Conservation (phyloP, 2,888 invertebrate genomes). For the Euzophera pinguis region DNA sequence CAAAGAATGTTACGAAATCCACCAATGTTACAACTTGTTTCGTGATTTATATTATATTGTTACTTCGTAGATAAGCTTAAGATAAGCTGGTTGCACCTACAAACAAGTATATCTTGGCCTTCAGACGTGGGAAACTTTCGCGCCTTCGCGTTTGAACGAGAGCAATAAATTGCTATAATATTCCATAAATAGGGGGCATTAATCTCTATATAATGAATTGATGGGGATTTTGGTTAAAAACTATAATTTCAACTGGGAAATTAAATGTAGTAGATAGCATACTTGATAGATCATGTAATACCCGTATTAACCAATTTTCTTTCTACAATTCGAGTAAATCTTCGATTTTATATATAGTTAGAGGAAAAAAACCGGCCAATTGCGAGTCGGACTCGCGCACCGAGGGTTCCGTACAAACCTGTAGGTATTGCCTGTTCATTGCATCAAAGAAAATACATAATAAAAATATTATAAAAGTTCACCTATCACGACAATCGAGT, state of each 20-base stretch:
- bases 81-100: conserved; percentile 25
- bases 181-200: conserved; percentile 27
- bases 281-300: too few relatives aligned
- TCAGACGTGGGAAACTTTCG: conserved; percentile 52
- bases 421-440: too few relatives aligned
- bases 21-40: neutral
- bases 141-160: conserved; percentile 31
- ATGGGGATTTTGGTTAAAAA: neutral
- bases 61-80: conserved; percentile 26
- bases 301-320: too few relatives aligned
- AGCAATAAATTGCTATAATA: conserved; percentile 24
- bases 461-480: too few relatives aligned
- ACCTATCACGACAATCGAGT: too few relatives aligned
- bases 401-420: too few relatives aligned
- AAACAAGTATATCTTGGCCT: conserved; percentile 21
- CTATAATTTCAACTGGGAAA: neutral
- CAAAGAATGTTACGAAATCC: neutral
- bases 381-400: too few relatives aligned
- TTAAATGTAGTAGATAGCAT: too few relatives aligned
- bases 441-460: too few relatives aligned
- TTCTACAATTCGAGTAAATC: too few relatives aligned
- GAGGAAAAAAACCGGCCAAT: too few relatives aligned
- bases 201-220: conserved; percentile 24
- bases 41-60: conserved; percentile 10
- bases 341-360: too few relatives aligned